Base-by-base conservation (phyloP, 2,888 invertebrate genomes). In the Chaetogeoica ovagalla region DNA sequence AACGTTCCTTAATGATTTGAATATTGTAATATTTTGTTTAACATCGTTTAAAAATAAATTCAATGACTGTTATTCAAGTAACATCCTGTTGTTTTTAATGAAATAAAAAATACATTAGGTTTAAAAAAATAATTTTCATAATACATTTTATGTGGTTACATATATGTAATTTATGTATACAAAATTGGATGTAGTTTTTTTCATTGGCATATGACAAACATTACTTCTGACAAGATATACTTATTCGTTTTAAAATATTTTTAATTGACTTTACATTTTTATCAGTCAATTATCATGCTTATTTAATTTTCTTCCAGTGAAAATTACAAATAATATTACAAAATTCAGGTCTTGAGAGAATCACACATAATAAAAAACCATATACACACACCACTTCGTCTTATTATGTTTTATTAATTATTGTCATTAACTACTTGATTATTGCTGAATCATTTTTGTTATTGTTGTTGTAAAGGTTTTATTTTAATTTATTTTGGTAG, bases 401-500 rank as follows among this genome's bases (percentile, higher is more conserved):
- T 43, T 59, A 30, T 23, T 43, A 21, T 65, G 23, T 66, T 75
- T 76, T 66, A 48, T 74, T 23, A 48, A 39, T 55, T 39, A 17
- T 59, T 48, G n/a, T 17, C 30, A 68, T 43, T 75, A 7, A 43
- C 37, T 43, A 39, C 19, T 66, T 57, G 39, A 59, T 65, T 70
- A 57, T 75, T 19, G 23, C 55, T 69, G 57, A 71, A 70, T 37
- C 37, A 1, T 71, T 71, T 79, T 79, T 79, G 37, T 77, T 79
- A 43, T 77, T 70, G 48, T 79, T 79, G 55, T 79, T 75, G 30
- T 75, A 79, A 79, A 79, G 39, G 71, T 63, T 71, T 79, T 79
- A 71, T 70, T 79, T 69, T 52, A 77, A 70, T 57, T 79, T 63
- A 79, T 59, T 76, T 76, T 68, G 48, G 66, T 76, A 76, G 75